Evolutionary conservation across 2,113 vertebrate genomes (phyloP), one percentile per base, ranked within the genome.

Genomic region (Trematocara stigmaticum): DNA sequence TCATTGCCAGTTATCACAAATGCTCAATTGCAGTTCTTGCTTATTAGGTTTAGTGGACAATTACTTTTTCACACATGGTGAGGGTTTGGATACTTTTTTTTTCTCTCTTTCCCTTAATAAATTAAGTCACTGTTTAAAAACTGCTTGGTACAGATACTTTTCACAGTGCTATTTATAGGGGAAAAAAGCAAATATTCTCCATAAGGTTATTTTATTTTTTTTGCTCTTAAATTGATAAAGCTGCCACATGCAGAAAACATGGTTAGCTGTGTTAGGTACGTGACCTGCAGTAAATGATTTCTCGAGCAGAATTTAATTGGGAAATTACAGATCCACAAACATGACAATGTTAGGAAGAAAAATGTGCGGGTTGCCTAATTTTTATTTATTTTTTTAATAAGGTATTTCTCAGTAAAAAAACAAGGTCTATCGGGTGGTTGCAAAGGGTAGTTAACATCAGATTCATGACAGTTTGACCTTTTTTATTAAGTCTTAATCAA

Each of bases 291-390:
- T 64, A 34, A 6, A 51, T 35, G 2, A 42, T 31, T 15, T 52
- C 15, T 61, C 16, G 4, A 23, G 61, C 6, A 52, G 59, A 47
- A 53, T 79, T 47, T 38, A 42, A 84, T 78, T 76, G 31, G 10
- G 83, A 18, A 82, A 42, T 45, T 51, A 76, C 12, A 83, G 49
- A 78, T 13, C 3, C 34, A 53, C 57, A 71, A 81, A 74, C 64
- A 45, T 10, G 12, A 7, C 51, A 35, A 61, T 74, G 4, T 35
- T 34, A 38, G 61, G 61, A 83, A 69, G 15, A 59, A 26, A 83
- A 34, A 40, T 55, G 5, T 53, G 78, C 3, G 1, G n/a, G 7
- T 38, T 79, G 40, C 11, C 13, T 29, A 4, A 52, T 80, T 83
- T n/a, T 61, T 59, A 59, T 31, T 51, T 51, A n/a, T 47, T 52